These are phyloP conservation scores for Kryptolebias ocellatus DNA, from an alignment of 2,797 vertebrate species.

Conservation along the genomic window DNA sequence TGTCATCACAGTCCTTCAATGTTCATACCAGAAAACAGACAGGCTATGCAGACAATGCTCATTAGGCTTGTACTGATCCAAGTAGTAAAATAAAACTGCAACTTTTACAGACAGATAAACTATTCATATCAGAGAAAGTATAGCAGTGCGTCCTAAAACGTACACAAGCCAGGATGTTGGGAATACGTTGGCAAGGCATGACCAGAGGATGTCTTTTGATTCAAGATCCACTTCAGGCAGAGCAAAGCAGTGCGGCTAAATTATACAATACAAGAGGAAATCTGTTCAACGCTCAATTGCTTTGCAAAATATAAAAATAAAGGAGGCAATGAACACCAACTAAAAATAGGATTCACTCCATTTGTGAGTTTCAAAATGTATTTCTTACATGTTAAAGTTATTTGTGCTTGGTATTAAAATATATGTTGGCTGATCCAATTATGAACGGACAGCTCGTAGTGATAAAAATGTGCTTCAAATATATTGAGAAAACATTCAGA, in stretches of 20 bases:
- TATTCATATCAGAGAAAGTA: background rate
- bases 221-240: background rate
- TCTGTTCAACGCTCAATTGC: background rate
- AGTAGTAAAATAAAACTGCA: conserved; percentile 4
- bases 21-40: conserved; percentile 10
- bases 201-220: background rate
- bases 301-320: background rate
- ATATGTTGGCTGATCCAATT: background rate
- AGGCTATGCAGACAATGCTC: conserved; percentile 7
- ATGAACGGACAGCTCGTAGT: background rate
- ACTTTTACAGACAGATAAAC: conserved; percentile 8
- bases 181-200: background rate
- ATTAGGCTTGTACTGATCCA: conserved; percentile 7
- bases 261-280: background rate
- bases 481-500: background rate
- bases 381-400: background rate
- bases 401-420: background rate
- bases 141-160: background rate
- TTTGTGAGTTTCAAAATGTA: background rate
- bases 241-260: background rate
- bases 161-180: background rate
- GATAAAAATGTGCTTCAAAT: background rate
- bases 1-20: background rate
- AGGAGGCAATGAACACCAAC: background rate
- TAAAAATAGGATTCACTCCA: conserved; percentile 1